Base-by-base conservation (phyloP, 2,888 invertebrate genomes). In the Eristalis intricaria region DNA sequence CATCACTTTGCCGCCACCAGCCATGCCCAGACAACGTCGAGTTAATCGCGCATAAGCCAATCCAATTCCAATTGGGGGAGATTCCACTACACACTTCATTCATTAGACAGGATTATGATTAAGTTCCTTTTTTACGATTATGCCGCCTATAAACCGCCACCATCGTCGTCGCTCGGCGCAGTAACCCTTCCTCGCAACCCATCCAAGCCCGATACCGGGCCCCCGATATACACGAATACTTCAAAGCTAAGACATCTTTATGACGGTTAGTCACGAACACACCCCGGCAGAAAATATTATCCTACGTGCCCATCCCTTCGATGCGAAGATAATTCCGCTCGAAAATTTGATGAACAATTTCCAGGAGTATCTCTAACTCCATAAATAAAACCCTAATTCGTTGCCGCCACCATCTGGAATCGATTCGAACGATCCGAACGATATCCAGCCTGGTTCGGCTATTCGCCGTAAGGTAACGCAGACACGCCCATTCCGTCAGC, bases 71-170 rank as follows among this genome's bases (percentile, higher is more conserved):
- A 80, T 75, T 80, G 50, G 64, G 63, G 70, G 70, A 70, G 70
- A 75, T 75, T 80, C 75, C 56, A 23, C 58, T 75, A 26, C 43
- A 43, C 63, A 64, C 73, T 83, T 61, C 69, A 43, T 71, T 78
- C 84, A 75, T 84, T 79, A 76, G 66, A 26, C 71, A 68, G 80
- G 80, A 85, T 85, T 85, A 77, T 71, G 71, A 85, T 81, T 73
- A 77, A 81, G 61, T 84, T 71, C 74, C 26, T 60, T 40, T 50
- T 84, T 84, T 73, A 74, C 69, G 78, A 69, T 74, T 79, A 61
- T 68, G 66, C 66, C 29, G 4, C 50, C 50, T 19, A 50, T 50
- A 50, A 50, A 50, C 5, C 50, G 50, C 43, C n/a, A 50, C 43
- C 43, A 7, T 50, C n/a, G 19, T 2, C 35, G 29, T n/a, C 43